Evolutionary conservation across 2,797 vertebrate genomes (phyloP), one percentile per base, ranked within the genome.

Genomic region (Oreortyx pictus): DNA sequence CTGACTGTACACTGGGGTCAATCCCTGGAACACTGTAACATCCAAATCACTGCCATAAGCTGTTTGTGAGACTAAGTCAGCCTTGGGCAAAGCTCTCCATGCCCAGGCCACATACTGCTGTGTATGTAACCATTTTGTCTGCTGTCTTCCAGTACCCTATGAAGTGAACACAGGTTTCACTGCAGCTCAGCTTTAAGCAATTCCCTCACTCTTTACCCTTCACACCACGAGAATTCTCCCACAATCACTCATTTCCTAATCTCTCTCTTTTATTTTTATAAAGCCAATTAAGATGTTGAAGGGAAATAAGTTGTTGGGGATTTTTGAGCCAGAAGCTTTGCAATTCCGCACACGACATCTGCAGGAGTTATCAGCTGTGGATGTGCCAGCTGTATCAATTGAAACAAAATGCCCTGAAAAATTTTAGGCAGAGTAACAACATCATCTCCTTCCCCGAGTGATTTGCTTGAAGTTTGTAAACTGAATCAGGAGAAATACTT

Each of bases 281-380:
- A 89, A 93, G 82, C 82, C 84, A 86, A 95, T 96, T 84, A 94
- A 67, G 71, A 91, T 79, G 80, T 84, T 92, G 74, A 88, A 96
- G 71, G 18, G 74, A 91, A 93, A 92, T 33, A 76, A 92, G 86
- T 88, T 64, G 31, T 33, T 59, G 29, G 22, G 15, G 7, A 1
- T 2, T 33, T 73, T 79, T 94, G 91, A 76, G 57, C 41, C 71
- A 91, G 71, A 92, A 95, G 80, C 15, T 12, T 90, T 84, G 67
- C 33, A 90, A n/a, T 94, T 89, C 85, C 71, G 56, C 60, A 75
- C 17, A 60, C 9, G 19, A 93, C 92, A 95, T 93, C 79, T 93
- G 91, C 79, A 70, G 33, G 43, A 88, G 27, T 79, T 93, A 93
- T 78, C 89, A 93, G 93, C 93, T 93, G 91, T 59, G 79, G 82